Percentiles rank a stretch among this genome's conserved stretches.
phyloP scores from a whole-genome alignment of 1,140 invertebrate genomes.

The Brachionus manjavacas region DNA sequence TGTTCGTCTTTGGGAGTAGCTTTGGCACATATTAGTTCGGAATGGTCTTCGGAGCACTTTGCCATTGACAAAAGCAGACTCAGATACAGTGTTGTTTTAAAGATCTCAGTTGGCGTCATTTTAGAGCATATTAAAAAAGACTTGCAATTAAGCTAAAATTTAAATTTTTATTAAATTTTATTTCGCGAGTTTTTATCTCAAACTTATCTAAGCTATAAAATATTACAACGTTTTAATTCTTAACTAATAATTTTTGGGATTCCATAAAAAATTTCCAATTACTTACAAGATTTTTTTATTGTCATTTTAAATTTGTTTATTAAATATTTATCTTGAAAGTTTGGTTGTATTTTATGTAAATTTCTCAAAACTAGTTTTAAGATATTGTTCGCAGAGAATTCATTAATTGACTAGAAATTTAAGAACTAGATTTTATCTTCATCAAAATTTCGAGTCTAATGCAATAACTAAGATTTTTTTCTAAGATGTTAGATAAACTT shows the following conservation, averaged over 20 bases:
- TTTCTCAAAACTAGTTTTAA: neutral
- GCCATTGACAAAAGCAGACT: neutral
- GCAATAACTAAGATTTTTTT: neutral
- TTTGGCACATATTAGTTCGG: neutral
- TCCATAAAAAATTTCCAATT: neutral
- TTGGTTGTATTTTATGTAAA: neutral
- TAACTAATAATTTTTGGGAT: neutral
- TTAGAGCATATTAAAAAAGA: neutral
- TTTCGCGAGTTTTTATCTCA: neutral
- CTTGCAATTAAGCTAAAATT: neutral
- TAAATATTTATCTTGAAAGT: neutral
- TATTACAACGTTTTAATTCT: neutral
- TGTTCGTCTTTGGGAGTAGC: neutral
- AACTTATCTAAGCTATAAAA: neutral
- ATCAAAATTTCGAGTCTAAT: neutral
- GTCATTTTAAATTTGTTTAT: constrained; percentile 1
- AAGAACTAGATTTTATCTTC: neutral
- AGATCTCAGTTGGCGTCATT: neutral
- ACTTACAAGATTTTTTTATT: neutral
- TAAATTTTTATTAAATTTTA: neutral
- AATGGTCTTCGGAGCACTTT: neutral
- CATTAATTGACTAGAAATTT: neutral
- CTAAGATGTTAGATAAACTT: neutral
- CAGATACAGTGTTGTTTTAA: neutral
- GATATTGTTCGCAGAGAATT: neutral